phyloP scores from a whole-genome alignment of 2,113 vertebrate genomes.

The Xyrauchen texanus region DNA sequence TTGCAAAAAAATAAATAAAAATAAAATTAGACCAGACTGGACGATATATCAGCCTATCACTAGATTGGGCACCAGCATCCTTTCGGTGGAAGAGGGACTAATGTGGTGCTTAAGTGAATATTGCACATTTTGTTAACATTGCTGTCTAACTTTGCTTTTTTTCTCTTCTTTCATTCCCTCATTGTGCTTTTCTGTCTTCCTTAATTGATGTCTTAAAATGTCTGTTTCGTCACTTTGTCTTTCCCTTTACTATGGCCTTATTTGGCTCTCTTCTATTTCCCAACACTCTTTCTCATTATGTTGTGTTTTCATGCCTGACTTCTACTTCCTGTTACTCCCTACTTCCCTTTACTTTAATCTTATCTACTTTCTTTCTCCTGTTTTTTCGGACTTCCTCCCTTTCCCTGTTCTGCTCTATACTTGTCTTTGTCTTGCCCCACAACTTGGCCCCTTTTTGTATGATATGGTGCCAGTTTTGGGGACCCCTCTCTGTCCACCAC shows the following conservation, averaged over 20 bases:
- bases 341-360: conserved; percentile 68
- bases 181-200: conserved; percentile 53
- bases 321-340: conserved; percentile 3
- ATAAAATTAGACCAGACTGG: too few species aligned
- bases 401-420: conserved; percentile 68
- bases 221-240: conserved; percentile 65
- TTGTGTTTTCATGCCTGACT: conserved; percentile 5
- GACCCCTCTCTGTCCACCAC: conserved; percentile 92
- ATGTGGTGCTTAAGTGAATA: neutral
- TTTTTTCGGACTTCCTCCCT: conserved; percentile 21
- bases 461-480: conserved; percentile 83
- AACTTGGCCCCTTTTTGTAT: conserved; percentile 70
- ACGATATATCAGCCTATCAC: too few species aligned
- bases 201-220: conserved; percentile 36
- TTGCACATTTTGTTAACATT: conserved; percentile 23
- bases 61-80: neutral
- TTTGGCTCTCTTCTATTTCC: neutral
- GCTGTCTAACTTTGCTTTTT: conserved; percentile 72
- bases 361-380: conserved; percentile 60
- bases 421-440: conserved; percentile 60
- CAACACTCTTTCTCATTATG: conserved; percentile 7
- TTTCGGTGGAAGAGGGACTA: neutral
- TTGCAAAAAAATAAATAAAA: too few species aligned
- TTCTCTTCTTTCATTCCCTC: conserved; percentile 68
- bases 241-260: conserved; percentile 8